Percentiles rank a stretch among this genome's conserved stretches.
phyloP scores from a whole-genome alignment of 2,797 vertebrate species.

The Geotria australis region DNA sequence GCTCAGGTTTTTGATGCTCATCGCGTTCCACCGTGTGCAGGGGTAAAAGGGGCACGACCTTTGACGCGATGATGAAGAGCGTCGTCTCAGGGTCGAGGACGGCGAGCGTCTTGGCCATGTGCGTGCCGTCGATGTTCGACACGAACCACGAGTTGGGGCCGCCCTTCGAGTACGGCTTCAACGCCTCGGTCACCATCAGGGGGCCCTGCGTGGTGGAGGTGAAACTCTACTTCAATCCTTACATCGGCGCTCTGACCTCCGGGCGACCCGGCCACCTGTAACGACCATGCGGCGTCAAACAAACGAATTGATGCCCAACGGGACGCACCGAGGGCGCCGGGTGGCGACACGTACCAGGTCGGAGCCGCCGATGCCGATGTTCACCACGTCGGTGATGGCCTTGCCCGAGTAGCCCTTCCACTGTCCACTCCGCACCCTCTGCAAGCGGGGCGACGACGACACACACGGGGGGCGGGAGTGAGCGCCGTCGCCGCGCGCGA shows the following conservation, averaged over 20 bases:
- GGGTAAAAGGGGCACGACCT: slow-evolving; percentile 16
- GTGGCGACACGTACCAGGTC: slow-evolving; percentile 34
- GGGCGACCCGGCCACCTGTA: too few relatives aligned
- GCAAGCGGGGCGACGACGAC: neutral
- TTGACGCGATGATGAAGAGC: slow-evolving; percentile 77
- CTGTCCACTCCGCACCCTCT: slow-evolving; percentile 62
- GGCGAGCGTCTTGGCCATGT: slow-evolving; percentile 65
- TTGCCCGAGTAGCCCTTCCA: slow-evolving; percentile 87
- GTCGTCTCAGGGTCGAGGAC: slow-evolving; percentile 46
- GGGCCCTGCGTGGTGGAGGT: slow-evolving; percentile 28
- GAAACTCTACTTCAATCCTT: too few relatives aligned
- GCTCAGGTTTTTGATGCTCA: too few relatives aligned
- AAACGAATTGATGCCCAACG: too few relatives aligned
- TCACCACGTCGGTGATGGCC: slow-evolving; percentile 71
- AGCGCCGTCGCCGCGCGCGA: too few relatives aligned
- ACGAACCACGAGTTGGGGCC: slow-evolving; percentile 82
- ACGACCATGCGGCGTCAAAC: too few relatives aligned
- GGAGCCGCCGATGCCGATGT: slow-evolving; percentile 76
- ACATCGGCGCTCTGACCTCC: too few relatives aligned
- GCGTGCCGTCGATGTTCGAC: slow-evolving; percentile 87
- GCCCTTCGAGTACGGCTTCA: slow-evolving; percentile 56
- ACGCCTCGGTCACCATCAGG: slow-evolving; percentile 80
- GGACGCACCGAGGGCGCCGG: too few relatives aligned
- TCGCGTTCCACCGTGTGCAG: too few relatives aligned
- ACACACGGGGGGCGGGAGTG: neutral